These are phyloP conservation scores for Mesorhabditis sp. DNA, from an alignment of 2,888 invertebrate genomes.

Conservation along the genomic window DNA sequence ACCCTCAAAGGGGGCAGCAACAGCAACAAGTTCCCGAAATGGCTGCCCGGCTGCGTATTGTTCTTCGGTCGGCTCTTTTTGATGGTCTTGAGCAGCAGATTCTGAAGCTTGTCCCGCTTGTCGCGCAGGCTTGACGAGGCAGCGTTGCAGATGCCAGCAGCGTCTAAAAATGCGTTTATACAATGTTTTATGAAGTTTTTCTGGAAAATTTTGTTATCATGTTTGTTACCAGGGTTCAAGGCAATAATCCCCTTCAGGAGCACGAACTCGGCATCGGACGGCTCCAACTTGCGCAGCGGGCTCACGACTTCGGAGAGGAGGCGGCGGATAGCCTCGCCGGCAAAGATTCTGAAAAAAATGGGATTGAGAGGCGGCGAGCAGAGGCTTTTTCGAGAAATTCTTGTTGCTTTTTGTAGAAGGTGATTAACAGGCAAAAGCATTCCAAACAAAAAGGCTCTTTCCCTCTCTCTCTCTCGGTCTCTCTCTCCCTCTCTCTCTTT, in stretches of 20 bases:
- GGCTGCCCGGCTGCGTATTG: slow-evolving; percentile 18
- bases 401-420: too few species aligned
- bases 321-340: slow-evolving; percentile 15
- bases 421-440: too few species aligned
- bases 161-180: slow-evolving; percentile 7
- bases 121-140: slow-evolving; percentile 16
- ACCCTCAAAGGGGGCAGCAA: slow-evolving; percentile 24
- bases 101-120: slow-evolving; percentile 28
- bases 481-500: too few species aligned
- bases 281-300: slow-evolving; percentile 18
- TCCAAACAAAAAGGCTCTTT: too few species aligned
- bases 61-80: slow-evolving; percentile 28
- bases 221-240: slow-evolving; percentile 23
- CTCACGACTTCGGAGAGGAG: slow-evolving; percentile 21
- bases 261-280: slow-evolving; percentile 20
- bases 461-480: too few species aligned
- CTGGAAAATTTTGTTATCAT: neutral
- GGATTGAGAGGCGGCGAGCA: neutral
- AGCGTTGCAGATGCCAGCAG: slow-evolving; percentile 12
- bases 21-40: slow-evolving; percentile 14
- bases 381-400: too few species aligned
- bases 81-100: slow-evolving; percentile 35
- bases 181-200: neutral
- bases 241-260: slow-evolving; percentile 30
- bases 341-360: neutral